phyloP scores from a whole-genome alignment of 2,113 vertebrate genomes.

The Megalops atlanticus region DNA sequence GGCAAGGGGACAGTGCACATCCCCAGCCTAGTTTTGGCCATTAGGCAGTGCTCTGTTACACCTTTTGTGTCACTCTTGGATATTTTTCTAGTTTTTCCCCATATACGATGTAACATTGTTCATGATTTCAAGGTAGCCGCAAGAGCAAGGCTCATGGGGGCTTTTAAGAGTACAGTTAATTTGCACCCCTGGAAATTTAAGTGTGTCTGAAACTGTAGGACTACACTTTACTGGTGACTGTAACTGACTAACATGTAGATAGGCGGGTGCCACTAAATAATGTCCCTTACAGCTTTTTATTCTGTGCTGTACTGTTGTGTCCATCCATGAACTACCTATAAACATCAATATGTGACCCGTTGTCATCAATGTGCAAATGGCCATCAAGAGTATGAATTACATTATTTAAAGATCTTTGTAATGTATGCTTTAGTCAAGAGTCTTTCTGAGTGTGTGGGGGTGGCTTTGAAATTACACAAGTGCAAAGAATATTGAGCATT shows the following conservation, averaged over 20 bases:
- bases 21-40: neutral
- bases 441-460: neutral
- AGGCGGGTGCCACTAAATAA: neutral
- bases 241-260: neutral
- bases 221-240: neutral
- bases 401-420: conserved; percentile 8
- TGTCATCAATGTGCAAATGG: neutral
- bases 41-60: neutral
- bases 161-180: neutral
- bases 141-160: neutral
- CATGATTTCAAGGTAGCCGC: neutral
- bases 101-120: neutral
- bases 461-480: neutral
- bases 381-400: neutral
- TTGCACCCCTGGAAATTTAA: neutral
- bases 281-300: neutral
- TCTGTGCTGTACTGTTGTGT: neutral
- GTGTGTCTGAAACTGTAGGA: neutral
- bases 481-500: neutral
- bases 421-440: neutral
- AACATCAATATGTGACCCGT: neutral
- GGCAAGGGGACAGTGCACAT: neutral
- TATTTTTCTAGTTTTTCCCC: conserved; percentile 3
- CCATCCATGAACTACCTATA: neutral
- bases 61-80: neutral